Conservation (phyloP, 2,113 vertebrate genomes). For the Alouatta palliata region DNA sequence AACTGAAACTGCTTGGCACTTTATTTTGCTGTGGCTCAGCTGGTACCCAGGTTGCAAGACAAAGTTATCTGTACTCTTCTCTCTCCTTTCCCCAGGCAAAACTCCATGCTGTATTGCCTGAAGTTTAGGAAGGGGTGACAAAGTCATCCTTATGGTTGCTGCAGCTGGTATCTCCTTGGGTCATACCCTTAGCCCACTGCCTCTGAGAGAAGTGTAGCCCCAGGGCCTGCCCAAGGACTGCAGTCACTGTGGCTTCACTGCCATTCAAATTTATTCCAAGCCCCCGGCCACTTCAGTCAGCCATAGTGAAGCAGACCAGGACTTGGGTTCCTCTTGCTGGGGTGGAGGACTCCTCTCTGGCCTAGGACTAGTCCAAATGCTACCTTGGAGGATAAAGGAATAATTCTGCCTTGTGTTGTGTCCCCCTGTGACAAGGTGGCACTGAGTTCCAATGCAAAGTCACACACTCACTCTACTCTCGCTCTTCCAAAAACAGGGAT, state of each 20-base stretch:
- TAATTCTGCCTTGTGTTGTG: neutral
- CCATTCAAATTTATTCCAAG: neutral
- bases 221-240: neutral
- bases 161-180: neutral
- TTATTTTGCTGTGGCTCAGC: neutral
- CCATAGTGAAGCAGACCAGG: neutral
- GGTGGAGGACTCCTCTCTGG: neutral
- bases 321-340: neutral
- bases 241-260: neutral
- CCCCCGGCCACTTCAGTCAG: neutral
- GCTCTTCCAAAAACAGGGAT: neutral
- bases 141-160: neutral
- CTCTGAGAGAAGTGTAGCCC: neutral
- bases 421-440: neutral
- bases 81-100: neutral
- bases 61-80: neutral
- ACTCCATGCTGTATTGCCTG: neutral
- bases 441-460: neutral
- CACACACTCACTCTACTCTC: neutral
- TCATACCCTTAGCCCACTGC: neutral
- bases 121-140: neutral
- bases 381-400: neutral
- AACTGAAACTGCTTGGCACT: too few relatives aligned
- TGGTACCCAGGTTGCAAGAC: neutral
- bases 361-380: neutral